Base-by-base conservation (phyloP, 2,888 invertebrate genomes). In the Phania funesta region DNA sequence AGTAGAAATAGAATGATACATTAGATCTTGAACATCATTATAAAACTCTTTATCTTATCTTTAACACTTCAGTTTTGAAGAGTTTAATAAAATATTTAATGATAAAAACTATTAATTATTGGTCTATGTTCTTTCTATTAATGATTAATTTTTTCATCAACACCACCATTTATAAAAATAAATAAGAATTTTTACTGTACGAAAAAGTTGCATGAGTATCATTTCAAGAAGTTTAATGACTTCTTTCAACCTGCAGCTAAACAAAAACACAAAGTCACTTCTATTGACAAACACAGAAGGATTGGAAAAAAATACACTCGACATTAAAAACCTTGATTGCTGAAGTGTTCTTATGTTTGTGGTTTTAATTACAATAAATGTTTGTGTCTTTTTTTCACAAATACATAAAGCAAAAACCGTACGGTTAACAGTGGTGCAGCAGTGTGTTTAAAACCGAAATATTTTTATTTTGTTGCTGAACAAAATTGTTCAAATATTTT, bases 361-460 rank as follows among this genome's bases (percentile, higher is more conserved):
- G 86, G 86, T 86, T 86, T 86, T 86, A 86, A 86, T 86, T 86
- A 86, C 86, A 86, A 84, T 83, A 85, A 85, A 80, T 82, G 44
- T 50, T 54, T 71, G 44, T 22, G 62, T 60, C 74, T 67, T 58
- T 41, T 32, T 44, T 70, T 67, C 80, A 84, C 85, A 83, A 58
- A 73, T 38, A 54, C 35, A 16, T 64, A 26, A 35, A 62, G 50
- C 58, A 32, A 56, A 67, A 58, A 80, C 13, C 18, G 3, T 44
- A 8, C 16, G 16, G n/a, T 44, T 32, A 8, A 77, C 67, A 73
- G 74, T 75, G 80, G 70, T 1, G 9, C 2, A n/a, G 7, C 48
- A 68, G 8, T 0, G 41, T 6, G 0, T 44, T 44, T 38, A 3
- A 38, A n/a, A 9, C n/a, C n/a, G n/a, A n/a, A n/a, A n/a, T n/a